These are phyloP conservation scores for Dioctria rufipes DNA, from an alignment of 2,888 invertebrate species.

Conservation along the genomic window DNA sequence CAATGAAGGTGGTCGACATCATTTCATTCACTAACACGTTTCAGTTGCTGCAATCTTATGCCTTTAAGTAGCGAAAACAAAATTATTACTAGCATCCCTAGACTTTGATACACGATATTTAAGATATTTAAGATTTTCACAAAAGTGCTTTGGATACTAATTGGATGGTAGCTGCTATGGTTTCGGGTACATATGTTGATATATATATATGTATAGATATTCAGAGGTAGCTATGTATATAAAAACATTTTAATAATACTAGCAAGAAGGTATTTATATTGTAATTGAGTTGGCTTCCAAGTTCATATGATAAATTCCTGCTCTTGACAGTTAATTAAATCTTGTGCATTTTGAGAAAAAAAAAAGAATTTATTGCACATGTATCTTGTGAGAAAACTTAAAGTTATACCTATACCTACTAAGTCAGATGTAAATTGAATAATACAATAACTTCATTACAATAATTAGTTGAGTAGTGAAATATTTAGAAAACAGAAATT, in stretches of 20 bases:
- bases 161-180: not conserved
- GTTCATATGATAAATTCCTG: not conserved
- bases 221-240: too few species aligned
- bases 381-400: too few species aligned
- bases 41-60: not conserved
- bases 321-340: not conserved
- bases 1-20: constrained; percentile 32
- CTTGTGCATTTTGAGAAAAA: not conserved
- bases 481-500: too few species aligned
- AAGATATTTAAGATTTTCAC: not conserved
- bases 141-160: not conserved
- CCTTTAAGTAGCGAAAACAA: too few species aligned
- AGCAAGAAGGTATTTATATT: not conserved
- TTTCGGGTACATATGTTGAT: not conserved
- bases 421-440: too few species aligned
- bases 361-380: too few species aligned
- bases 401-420: too few species aligned
- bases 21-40: not conserved
- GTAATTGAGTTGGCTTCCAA: not conserved
- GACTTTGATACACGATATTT: not conserved
- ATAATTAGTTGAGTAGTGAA: too few species aligned
- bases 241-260: not conserved
- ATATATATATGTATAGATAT: too few species aligned
- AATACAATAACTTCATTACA: too few species aligned
- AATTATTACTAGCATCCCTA: too few species aligned